A percentile compares a stretch with the other conserved stretches of the same genome.
phyloP scores from a whole-genome alignment of 2,797 vertebrate species.

The Threskiornis aethiopicus region DNA sequence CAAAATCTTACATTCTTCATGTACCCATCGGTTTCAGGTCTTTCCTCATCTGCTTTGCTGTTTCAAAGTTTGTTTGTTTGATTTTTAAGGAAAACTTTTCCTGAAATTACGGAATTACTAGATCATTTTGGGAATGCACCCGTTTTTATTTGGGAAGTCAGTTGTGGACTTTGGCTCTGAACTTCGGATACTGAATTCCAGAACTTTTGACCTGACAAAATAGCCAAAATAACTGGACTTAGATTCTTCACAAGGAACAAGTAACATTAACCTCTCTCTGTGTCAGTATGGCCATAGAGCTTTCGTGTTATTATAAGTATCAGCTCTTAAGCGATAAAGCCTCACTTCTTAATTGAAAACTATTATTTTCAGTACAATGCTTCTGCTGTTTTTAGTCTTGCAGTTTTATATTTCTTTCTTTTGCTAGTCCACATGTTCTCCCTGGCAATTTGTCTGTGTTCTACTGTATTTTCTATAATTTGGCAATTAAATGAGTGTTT shows the following conservation, averaged over 20 bases:
- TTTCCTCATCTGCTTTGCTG: background rate
- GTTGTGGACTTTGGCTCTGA: background rate
- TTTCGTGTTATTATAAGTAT: background rate
- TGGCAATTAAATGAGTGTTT: background rate
- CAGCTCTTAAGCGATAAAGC: background rate
- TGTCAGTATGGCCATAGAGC: background rate
- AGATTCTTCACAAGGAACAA: background rate
- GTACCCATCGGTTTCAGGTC: background rate
- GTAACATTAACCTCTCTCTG: background rate
- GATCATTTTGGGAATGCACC: background rate
- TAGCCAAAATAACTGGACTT: background rate
- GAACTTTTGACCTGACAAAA: background rate
- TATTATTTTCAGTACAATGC: background rate
- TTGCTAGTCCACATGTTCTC: background rate
- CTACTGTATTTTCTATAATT: conserved; percentile 1
- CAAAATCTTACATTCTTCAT: background rate
- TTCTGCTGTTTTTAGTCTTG: background rate
- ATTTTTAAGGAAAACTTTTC: background rate
- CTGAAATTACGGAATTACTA: background rate
- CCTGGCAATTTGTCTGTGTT: background rate
- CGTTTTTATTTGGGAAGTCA: background rate
- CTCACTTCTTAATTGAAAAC: background rate
- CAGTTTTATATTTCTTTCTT: background rate
- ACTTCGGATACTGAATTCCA: background rate
- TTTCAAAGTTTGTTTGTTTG: background rate